These are phyloP conservation scores for Drosophila ezoana DNA, from an alignment of 2,888 invertebrate genomes.

Conservation along the genomic window DNA sequence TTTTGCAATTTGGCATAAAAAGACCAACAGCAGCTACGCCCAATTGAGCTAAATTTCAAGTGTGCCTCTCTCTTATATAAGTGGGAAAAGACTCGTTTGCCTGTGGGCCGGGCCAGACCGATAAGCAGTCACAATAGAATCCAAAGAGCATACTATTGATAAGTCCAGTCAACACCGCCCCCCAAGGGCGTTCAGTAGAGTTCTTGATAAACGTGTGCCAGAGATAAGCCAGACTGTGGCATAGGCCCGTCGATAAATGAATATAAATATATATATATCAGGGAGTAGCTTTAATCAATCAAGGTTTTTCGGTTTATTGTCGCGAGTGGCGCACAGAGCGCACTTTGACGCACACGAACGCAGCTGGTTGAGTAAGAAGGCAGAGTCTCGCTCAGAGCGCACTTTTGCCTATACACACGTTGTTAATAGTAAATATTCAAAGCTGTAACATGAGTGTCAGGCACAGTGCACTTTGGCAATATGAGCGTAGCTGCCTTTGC, in stretches of 20 bases:
- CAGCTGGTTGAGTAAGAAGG: not conserved
- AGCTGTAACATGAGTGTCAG: too few species aligned
- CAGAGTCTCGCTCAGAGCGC: not conserved
- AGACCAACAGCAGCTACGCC: slow-evolving; percentile 9
- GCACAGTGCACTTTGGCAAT: not conserved
- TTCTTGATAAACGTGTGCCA: slow-evolving; percentile 23
- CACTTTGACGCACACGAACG: too few species aligned
- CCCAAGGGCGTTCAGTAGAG: slow-evolving; percentile 22
- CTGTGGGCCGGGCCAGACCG: slow-evolving; percentile 12
- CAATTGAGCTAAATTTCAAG: not conserved
- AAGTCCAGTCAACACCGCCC: slow-evolving; percentile 2
- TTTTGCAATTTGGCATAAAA: slow-evolving; percentile 11
- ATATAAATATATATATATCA: not conserved
- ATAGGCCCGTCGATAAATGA: not conserved
- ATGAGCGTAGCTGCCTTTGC: not conserved
- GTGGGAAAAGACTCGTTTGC: not conserved
- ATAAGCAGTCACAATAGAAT: slow-evolving; percentile 17
- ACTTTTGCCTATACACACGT: not conserved
- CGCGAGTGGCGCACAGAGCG: not conserved
- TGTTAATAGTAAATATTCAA: too few species aligned
- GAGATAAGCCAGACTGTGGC: slow-evolving; percentile 29
- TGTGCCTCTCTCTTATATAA: not conserved
- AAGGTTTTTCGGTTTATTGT: slow-evolving; percentile 27
- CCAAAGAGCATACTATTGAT: slow-evolving; percentile 5
- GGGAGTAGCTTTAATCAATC: slow-evolving; percentile 18